Base-by-base conservation (phyloP, 2,797 vertebrate species). In the Triplophysa yarkandensis region DNA sequence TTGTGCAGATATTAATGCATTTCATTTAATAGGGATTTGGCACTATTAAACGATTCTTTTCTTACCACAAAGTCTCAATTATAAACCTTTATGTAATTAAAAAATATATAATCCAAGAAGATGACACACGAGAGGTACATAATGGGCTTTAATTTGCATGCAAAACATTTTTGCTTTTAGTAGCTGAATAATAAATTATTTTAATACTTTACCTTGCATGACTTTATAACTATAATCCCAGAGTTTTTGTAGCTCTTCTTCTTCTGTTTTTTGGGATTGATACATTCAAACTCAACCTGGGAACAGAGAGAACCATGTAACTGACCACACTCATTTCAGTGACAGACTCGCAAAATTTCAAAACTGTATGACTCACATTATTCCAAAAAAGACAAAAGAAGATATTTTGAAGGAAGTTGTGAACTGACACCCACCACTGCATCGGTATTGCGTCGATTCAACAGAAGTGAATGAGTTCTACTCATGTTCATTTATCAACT, bases 191-290 rank as follows among this genome's bases (percentile, higher is more conserved):
- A 30, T 57, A 16, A n/a, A 46, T 13, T 23, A 0, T 39, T 68
- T 60, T 27, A 41, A 28, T 57, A 61, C 17, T 82, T 92, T 85
- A 98, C 98, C 93, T 96, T 97, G 84, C 98, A 99, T 68, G 89
- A 96, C 82, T 95, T 96, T 68, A 98, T 83, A 43, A 98, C 87
- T 72, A 99, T 96, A 58, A 96, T 77, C 27, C 98, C 98, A 0
- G 98, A 99, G 85, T 99, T 97, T 85, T 95, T 98, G 76, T 99
- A 98, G 78, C 90, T 98, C 86, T 95, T 96, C 85, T 98, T 99
- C 87, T 94, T 97, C 85, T 99, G 96, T 84, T 99, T 99, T 87
- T 99, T 99, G 79, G 96, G 94, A 86, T 99, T 99, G 83, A 99
- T 96, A 86, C 98, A 99, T 82, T 99, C 97, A n/a, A 98, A 93